Evolutionary conservation across 1,140 invertebrate genomes (phyloP).

Genomic region (Zaprionus kolodkinae): DNA sequence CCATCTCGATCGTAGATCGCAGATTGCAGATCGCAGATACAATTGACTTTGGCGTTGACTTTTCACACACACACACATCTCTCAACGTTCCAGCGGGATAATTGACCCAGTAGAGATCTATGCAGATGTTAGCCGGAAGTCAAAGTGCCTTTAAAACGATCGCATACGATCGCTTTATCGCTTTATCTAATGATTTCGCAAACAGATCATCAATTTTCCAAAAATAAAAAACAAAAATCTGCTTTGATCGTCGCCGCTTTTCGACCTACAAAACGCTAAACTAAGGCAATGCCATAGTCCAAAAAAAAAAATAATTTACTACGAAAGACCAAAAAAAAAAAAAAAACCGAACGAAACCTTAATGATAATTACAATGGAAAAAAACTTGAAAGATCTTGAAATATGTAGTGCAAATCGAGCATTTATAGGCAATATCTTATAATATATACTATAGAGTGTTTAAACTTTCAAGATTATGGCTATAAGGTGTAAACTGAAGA

Average conservation of each 20-base stretch:
- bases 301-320: slow-evolving; percentile 22
- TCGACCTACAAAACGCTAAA: slow-evolving; percentile 48
- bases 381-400: neutral
- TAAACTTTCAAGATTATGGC: too few species aligned
- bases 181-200: slow-evolving; percentile 15
- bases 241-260: slow-evolving; percentile 48
- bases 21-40: neutral
- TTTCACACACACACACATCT: slow-evolving; percentile 20
- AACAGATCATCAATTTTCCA: slow-evolving; percentile 5
- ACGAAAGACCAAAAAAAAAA: neutral
- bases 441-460: too few species aligned
- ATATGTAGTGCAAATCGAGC: neutral
- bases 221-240: neutral
- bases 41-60: slow-evolving; percentile 27
- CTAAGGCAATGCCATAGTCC: slow-evolving; percentile 24
- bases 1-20: neutral
- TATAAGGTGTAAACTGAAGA: too few species aligned
- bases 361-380: slow-evolving; percentile 29
- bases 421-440: neutral
- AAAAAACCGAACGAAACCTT: neutral
- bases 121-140: slow-evolving; percentile 1
- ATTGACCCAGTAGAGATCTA: neutral
- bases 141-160: neutral
- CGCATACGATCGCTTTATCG: neutral
- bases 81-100: neutral